Base-by-base conservation (phyloP, 2,113 vertebrate species). In the Uria lomvia region DNA sequence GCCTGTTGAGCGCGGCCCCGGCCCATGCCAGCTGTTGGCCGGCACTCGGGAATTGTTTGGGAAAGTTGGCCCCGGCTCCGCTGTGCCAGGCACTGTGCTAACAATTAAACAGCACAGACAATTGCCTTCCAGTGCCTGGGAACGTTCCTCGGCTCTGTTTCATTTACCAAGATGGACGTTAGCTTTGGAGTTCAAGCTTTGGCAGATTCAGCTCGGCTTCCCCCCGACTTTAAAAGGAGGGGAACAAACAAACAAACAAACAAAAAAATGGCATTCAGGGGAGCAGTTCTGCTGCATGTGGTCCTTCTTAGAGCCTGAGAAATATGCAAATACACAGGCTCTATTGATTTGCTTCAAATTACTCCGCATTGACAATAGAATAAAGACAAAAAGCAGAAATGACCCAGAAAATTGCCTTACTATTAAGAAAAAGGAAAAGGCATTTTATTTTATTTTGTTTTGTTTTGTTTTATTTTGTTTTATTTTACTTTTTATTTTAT, bases 381-480 rank as follows among this genome's bases (percentile, higher is more conserved):
- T 79, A 92, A 94, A 87, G 81, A 95, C 81, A 96, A 93, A 97
- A 92, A 66, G 32, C 73, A 95, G 89, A 94, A 96, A 94, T 85
- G 14, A 75, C 73, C 34, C 84, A 93, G 90, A 94, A 96, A 93
- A 92, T 86, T 82, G 80, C 49, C 59, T 76, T 80, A 73, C n/a
- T 85, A 32, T 45, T 90, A 92, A 71, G 56, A 94, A 92, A 92
- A 92, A 26, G 27, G 43, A 30, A 78, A 80, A 89, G 12, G 1
- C 8, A 63, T 23, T 68, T 90, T 12, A 23, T 83, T 72, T 72
- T 38, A 18, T 53, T 86, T 52, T 21, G 32, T 24, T 62, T 53
- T 6, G 34, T 23, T 68, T 43, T 5, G 13, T 66, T 45, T 66
- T 13, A 23, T 63, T 43, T 45, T 42, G 7, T 60, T 60, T 62